A percentile compares a stretch with the other conserved stretches of the same genome.
phyloP scores from a whole-genome alignment of 2,888 invertebrate species.

The Zaprionus bogoriensis region DNA sequence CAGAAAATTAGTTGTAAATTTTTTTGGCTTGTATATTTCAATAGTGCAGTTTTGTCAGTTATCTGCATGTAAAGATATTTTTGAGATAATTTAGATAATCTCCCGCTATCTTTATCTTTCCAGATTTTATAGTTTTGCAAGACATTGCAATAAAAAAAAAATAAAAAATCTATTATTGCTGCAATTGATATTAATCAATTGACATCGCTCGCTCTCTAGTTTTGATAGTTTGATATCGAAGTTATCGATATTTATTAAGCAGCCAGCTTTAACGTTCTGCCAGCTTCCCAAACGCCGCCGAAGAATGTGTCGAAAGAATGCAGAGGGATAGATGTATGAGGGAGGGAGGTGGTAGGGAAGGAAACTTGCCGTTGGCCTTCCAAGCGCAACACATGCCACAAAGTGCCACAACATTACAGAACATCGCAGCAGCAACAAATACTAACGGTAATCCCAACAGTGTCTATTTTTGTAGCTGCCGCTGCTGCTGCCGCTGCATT shows the following conservation, averaged over 20 bases:
- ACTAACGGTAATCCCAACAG: slow-evolving; percentile 74
- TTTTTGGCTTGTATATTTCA: too few relatives aligned
- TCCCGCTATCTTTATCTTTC: too few relatives aligned
- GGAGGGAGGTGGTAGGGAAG: neutral
- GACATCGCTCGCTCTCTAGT: too few relatives aligned
- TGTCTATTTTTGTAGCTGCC: slow-evolving; percentile 65
- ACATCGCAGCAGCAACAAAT: slow-evolving; percentile 31
- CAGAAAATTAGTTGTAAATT: neutral
- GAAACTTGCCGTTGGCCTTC: slow-evolving; percentile 74
- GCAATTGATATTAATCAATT: too few relatives aligned
- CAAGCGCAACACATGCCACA: slow-evolving; percentile 64
- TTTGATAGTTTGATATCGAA: too few relatives aligned
- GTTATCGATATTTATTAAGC: slow-evolving; percentile 11
- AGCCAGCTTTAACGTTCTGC: slow-evolving; percentile 6
- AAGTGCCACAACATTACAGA: slow-evolving; percentile 25
- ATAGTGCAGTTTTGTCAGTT: too few relatives aligned
- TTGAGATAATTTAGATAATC: too few relatives aligned
- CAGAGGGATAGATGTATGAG: neutral
- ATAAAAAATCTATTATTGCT: too few relatives aligned
- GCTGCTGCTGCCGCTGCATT: slow-evolving; percentile 24
- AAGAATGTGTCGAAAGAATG: slow-evolving; percentile 6
- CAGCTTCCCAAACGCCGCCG: slow-evolving; percentile 30
- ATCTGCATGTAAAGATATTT: too few relatives aligned
- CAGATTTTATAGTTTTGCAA: too few relatives aligned
- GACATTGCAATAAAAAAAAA: too few relatives aligned